Conservation (phyloP, 2,113 vertebrate species). For the Boulengeromyrus knoepffleri region DNA sequence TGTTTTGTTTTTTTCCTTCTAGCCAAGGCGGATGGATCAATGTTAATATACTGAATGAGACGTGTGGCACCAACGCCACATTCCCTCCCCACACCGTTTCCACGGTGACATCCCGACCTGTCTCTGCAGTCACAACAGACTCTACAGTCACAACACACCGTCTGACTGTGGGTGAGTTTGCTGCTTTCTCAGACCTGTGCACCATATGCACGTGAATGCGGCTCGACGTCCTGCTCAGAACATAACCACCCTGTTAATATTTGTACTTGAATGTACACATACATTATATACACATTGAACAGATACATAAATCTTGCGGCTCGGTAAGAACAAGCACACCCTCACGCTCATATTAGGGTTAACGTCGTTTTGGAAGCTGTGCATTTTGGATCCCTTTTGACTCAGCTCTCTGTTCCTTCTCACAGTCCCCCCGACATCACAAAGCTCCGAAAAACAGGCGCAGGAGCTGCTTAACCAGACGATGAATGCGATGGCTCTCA, state of each 20-base stretch:
- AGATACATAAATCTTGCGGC: neutral
- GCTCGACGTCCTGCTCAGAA: neutral
- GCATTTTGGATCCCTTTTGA: neutral
- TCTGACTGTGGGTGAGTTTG: neutral
- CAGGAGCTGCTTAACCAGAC: constrained; percentile 39
- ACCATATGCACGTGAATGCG: neutral
- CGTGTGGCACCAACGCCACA: constrained; percentile 15
- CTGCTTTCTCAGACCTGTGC: neutral
- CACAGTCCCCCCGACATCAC: constrained; percentile 11
- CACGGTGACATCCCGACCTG: neutral
- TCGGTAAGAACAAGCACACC: neutral
- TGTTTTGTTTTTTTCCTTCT: constrained; percentile 3
- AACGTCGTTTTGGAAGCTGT: neutral
- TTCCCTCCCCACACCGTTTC: neutral
- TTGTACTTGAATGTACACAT: neutral
- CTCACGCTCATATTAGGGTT: neutral
- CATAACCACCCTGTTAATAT: neutral
- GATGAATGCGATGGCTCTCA: constrained; percentile 42
- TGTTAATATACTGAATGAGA: constrained; percentile 28
- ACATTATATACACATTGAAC: neutral
- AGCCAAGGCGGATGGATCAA: constrained; percentile 36
- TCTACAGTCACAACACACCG: neutral
- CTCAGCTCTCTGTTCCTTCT: neutral
- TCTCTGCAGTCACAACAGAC: neutral
- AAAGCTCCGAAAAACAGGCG: constrained; percentile 24